phyloP scores from a whole-genome alignment of 2,113 vertebrate species.

The Manacus vitellinus region DNA sequence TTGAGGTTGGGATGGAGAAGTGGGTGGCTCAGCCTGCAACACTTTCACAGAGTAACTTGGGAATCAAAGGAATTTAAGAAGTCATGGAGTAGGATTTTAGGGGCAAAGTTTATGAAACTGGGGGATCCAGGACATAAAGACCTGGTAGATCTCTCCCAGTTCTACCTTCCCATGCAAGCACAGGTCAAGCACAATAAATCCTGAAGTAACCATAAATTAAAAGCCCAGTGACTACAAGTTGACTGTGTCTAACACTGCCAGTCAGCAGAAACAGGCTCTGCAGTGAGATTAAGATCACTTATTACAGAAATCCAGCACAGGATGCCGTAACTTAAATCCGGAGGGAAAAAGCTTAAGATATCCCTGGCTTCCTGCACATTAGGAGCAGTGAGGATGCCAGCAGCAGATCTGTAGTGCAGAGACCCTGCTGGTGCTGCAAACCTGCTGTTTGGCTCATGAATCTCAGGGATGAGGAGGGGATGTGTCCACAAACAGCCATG shows the following conservation, averaged over 20 bases:
- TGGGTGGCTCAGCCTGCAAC: not conserved
- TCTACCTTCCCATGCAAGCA: not conserved
- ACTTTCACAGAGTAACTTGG: not conserved
- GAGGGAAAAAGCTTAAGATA: not conserved
- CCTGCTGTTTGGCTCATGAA: rapidly evolving
- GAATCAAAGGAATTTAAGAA: not conserved
- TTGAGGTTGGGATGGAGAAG: not conserved
- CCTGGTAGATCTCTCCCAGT: not conserved
- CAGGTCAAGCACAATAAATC: not conserved
- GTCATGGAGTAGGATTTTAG: not conserved
- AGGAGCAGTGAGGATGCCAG: not conserved
- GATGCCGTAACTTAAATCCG: not conserved
- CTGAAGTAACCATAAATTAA: not conserved
- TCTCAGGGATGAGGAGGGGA: not conserved
- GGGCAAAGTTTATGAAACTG: not conserved
- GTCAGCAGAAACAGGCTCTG: not conserved
- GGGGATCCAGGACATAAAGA: not conserved
- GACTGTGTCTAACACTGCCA: not conserved
- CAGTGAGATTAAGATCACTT: not conserved
- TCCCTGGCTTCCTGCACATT: not conserved
- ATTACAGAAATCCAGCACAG: not conserved
- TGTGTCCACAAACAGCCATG: not conserved
- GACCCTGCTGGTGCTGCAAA: not conserved
- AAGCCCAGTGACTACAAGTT: not conserved
- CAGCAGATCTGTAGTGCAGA: not conserved